These are phyloP conservation scores for Siderastrea radians DNA, from an alignment of 92 coral and sea anemone genomes.

Conservation along the genomic window DNA sequence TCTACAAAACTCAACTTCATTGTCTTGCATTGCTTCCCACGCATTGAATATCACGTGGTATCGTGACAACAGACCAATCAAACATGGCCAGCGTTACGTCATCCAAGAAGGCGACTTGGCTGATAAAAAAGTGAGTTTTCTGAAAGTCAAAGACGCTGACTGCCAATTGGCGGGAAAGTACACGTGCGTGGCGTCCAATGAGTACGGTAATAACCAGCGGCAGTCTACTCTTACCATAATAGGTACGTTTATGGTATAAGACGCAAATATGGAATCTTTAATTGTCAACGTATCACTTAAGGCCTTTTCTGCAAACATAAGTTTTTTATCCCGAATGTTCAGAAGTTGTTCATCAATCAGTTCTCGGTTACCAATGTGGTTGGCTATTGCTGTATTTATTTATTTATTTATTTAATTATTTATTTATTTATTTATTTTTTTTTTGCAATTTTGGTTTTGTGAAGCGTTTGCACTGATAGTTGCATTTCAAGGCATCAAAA, in stretches of 20 bases:
- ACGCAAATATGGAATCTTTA: not conserved
- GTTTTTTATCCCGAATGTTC: too few relatives aligned
- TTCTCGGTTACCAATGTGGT: too few relatives aligned
- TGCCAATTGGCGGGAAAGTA: constrained; percentile 34
- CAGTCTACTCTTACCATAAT: constrained; percentile 12
- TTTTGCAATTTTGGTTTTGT: too few relatives aligned
- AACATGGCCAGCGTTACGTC: not conserved
- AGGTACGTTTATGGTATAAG: not conserved
- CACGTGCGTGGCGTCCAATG: constrained; percentile 11
- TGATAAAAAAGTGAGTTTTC: not conserved
- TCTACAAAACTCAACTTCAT: not conserved
- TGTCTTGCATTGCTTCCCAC: not conserved
- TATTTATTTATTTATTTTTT: too few relatives aligned
- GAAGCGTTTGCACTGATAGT: too few relatives aligned
- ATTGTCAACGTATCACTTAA: not conserved
- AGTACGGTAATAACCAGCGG: constrained; percentile 8
- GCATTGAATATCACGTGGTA: constrained; percentile 24
- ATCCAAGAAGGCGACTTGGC: not conserved
- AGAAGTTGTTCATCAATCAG: too few relatives aligned
- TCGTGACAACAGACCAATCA: not conserved
- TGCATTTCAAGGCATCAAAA: too few relatives aligned
- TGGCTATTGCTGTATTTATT: too few relatives aligned
- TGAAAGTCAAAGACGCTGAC: not conserved
- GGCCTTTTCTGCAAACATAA: too few relatives aligned
- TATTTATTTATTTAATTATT: too few relatives aligned